Evolutionary conservation across 1,140 invertebrate species (phyloP), one percentile per base, ranked within the genome.

Genomic region (Wiebesia pumilae): DNA sequence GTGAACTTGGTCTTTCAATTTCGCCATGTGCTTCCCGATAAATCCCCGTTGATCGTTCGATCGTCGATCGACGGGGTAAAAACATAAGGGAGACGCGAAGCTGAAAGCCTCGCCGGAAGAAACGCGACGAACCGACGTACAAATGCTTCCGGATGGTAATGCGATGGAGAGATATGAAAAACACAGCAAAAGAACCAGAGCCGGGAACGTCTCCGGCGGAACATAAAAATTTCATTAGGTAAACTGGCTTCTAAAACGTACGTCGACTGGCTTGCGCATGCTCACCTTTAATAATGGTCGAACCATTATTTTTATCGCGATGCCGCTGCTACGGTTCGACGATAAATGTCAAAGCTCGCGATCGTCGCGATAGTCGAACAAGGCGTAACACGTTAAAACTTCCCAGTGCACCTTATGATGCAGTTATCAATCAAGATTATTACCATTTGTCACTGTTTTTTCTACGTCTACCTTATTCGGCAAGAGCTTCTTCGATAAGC

Each of bases 171-270:
- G 33, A 30, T 65, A 21, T 51, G 16, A 33, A 69, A 69, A 54
- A 47, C 3, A 35, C 14, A 85, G 85, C 84, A 87, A 88, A 88
- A 80, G 89, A 90, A 85, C 88, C 81, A 80, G 85, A 88, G 84
- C 67, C 79, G 88, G n/a, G 85, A 47, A 54, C 83, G 88, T 89
- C 77, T 87, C 88, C 87, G 88, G 88, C 88, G 89, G 81, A 89
- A 90, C 88, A 88, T 90, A 91, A 90, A 91, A 91, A 91, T 90
- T 90, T 90, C 90, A 91, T 91, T 90, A 90, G 88, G 89, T 88
- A 90, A 91, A 90, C 89, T 88, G 89, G 87, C 89, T 90, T 89
- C 85, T 83, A 82, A 91, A 91, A 88, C 88, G 89, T 89, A 89
- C 80, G 88, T 16, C 12, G 80, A 86, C 83, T 88, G 88, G 83